Evolutionary conservation across 2,888 invertebrate species (phyloP), one percentile per base, ranked within the genome.

Genomic region (Electrophaes corylata): DNA sequence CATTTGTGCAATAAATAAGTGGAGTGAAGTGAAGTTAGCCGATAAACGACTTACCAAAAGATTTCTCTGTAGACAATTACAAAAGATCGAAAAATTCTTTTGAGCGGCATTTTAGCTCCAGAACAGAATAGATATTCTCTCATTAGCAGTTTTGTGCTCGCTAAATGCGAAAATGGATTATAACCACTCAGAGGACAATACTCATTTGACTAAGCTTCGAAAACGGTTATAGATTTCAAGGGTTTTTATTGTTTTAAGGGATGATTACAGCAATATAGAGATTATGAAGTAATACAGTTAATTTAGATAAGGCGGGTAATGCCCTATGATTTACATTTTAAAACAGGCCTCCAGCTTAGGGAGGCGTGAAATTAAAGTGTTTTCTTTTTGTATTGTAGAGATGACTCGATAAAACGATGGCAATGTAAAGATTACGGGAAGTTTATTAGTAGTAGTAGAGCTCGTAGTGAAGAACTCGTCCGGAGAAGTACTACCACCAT

Each of bases 131-230:
- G 78, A 73, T 70, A 73, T 71, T 68, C 60, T 60, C 75, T 81
- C 82, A 81, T 81, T 81, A 81, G 79, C 79, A 76, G 77, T 81
- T 78, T 80, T 67, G 68, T 70, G 70, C 69, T 67, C 65, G 67
- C 71, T 72, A 72, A 71, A 74, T 70, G 73, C 67, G 70, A 71
- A 72, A 73, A 71, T 67, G 70, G 75, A 76, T 78, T 79, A 76
- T 65, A 70, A 63, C 64, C 67, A 69, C 69, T 79, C 72, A 40
- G 29, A 29, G 37, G 19, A 49, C 40, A 49, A 41, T 49, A 40
- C 41, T 23, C 74, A 69, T 72, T 74, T 70, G 73, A 75, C 77
- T 74, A 75, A 71, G 63, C 64, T 56, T 50, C 20, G 55, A 20
- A 39, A 54, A 62, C 57, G 59, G 47, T 63, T 67, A 76, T 75